phyloP scores from a whole-genome alignment of 2,888 invertebrate species.

The Notocelia uddmanniana region DNA sequence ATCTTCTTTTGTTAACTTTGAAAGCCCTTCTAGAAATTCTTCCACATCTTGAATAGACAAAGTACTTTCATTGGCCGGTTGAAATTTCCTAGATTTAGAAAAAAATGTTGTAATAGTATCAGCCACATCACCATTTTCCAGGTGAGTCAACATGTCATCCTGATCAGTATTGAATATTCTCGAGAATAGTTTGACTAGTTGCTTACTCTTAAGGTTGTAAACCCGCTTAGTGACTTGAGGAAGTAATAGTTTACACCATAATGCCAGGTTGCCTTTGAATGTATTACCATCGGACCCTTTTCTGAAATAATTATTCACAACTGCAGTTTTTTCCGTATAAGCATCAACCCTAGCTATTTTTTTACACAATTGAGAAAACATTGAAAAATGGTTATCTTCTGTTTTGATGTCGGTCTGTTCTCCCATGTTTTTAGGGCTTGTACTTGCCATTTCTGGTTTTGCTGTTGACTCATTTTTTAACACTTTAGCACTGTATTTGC shows the following conservation, averaged over 20 bases:
- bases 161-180: slow-evolving; percentile 90
- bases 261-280: slow-evolving; percentile 91
- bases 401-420: slow-evolving; percentile 51
- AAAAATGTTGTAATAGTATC: slow-evolving; percentile 93
- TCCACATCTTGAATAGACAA: slow-evolving; percentile 92
- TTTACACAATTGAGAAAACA: slow-evolving; percentile 92
- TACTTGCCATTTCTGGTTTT: slow-evolving; percentile 42
- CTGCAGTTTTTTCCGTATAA: slow-evolving; percentile 92
- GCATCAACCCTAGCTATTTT: slow-evolving; percentile 91
- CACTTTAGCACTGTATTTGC: slow-evolving; percentile 76
- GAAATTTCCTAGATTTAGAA: slow-evolving; percentile 85
- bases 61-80: slow-evolving; percentile 88
- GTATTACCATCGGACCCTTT: slow-evolving; percentile 86
- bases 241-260: slow-evolving; percentile 93
- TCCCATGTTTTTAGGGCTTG: slow-evolving; percentile 43
- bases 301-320: slow-evolving; percentile 88
- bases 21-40: slow-evolving; percentile 89
- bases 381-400: slow-evolving; percentile 90
- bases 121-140: slow-evolving; percentile 96
- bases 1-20: slow-evolving; percentile 93
- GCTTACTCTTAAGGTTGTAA: slow-evolving; percentile 97
- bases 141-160: slow-evolving; percentile 93
- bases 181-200: slow-evolving; percentile 95
- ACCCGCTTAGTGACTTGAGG: slow-evolving; percentile 94
- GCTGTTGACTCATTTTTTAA: slow-evolving; percentile 68